phyloP scores from a whole-genome alignment of 2,113 vertebrate species.

The Arvicanthis niloticus region DNA sequence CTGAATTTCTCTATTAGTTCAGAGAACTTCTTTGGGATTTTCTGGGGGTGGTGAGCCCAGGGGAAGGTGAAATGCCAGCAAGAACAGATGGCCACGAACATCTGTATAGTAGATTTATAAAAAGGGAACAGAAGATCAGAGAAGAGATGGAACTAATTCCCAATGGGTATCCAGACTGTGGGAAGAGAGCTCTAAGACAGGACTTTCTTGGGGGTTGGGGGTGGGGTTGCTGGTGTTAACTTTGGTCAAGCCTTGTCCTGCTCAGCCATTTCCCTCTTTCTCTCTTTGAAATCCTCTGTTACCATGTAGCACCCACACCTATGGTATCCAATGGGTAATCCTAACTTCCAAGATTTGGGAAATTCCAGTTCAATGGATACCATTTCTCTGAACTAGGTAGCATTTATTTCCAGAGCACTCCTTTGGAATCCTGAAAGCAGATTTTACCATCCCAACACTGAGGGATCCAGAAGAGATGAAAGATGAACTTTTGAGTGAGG shows the following conservation, averaged over 20 bases:
- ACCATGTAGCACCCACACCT: no score
- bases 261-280: not conserved
- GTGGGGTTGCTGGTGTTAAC: not conserved
- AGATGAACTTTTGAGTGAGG: slow-evolving; percentile 64
- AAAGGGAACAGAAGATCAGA: not conserved
- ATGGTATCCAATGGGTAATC: not conserved
- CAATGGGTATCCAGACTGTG: not conserved
- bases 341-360: not conserved
- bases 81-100: not conserved
- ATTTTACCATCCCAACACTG: slow-evolving; percentile 52
- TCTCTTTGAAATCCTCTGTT: not conserved
- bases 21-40: not conserved
- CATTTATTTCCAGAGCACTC: slow-evolving; percentile 50
- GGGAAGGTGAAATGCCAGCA: not conserved
- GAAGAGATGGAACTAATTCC: not conserved
- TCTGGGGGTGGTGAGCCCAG: not conserved
- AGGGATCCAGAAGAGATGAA: slow-evolving; percentile 54
- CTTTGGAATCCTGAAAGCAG: slow-evolving; percentile 80
- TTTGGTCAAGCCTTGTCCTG: not conserved
- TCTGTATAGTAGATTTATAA: not conserved
- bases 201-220: not conserved
- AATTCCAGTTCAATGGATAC: not conserved
- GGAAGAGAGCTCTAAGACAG: not conserved
- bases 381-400: not conserved
- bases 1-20: not conserved